Percentiles rank a stretch among this genome's conserved stretches.
Conservation (phyloP, 2,113 vertebrate genomes). For the Prolemur simus region DNA sequence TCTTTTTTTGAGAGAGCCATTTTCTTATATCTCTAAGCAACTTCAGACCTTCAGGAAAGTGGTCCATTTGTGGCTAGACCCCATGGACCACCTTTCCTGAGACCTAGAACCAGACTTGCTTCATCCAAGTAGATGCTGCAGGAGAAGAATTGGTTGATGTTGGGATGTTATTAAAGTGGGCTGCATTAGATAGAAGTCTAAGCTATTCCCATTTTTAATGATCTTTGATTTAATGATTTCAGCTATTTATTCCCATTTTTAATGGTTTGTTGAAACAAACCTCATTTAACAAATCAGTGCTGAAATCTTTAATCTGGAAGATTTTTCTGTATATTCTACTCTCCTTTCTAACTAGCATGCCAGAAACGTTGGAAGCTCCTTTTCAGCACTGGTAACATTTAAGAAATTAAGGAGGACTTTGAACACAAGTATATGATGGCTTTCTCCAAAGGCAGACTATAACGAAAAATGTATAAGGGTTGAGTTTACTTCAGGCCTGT, state of each 20-base stretch:
- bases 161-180: not conserved
- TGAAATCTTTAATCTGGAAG: not conserved
- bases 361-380: slow-evolving; percentile 54
- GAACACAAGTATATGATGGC: slow-evolving; percentile 65
- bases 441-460: slow-evolving; percentile 76
- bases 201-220: not conserved
- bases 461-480: not conserved
- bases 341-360: not conserved
- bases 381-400: slow-evolving; percentile 71
- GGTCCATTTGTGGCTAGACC: slow-evolving; percentile 71
- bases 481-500: slow-evolving; percentile 69
- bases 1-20: not conserved
- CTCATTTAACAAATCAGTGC: not conserved
- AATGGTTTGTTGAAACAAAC: slow-evolving; percentile 9
- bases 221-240: slow-evolving; percentile 13
- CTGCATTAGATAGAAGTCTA: not conserved
- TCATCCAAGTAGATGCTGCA: slow-evolving; percentile 1
- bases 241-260: not conserved
- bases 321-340: not conserved
- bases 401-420: slow-evolving; percentile 75
- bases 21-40: slow-evolving; percentile 32
- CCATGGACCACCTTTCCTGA: not conserved
- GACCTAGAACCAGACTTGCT: slow-evolving; percentile 49
- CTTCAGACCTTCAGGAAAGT: slow-evolving; percentile 29
- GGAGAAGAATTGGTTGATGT: not conserved